A percentile compares a stretch with the other conserved stretches of the same genome.
Evolutionary conservation across 2,888 invertebrate genomes (phyloP).

Genomic region (Miltochrista miniata): DNA sequence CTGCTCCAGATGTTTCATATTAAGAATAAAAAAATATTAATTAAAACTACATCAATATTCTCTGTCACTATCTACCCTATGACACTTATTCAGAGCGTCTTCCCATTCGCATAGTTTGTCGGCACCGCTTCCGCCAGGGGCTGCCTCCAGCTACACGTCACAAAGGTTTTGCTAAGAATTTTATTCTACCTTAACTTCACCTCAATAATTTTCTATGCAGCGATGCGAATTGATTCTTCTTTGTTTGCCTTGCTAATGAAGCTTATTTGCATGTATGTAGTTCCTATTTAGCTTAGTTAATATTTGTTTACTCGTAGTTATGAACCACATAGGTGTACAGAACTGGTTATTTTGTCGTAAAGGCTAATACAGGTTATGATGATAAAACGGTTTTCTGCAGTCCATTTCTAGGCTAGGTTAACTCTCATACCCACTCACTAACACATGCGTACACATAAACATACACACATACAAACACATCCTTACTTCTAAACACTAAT

Average conservation of each 20-base stretch:
- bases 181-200: slow-evolving; percentile 42
- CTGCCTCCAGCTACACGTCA: slow-evolving; percentile 26
- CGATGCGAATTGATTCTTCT: slow-evolving; percentile 33
- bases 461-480: too few relatives aligned
- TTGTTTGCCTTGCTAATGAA: slow-evolving; percentile 32
- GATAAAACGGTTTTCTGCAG: too few relatives aligned
- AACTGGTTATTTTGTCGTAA: too few relatives aligned
- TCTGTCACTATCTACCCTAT: slow-evolving; percentile 42
- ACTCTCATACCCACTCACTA: too few relatives aligned
- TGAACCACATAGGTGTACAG: not conserved
- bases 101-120: slow-evolving; percentile 58
- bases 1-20: too few relatives aligned
- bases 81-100: slow-evolving; percentile 49
- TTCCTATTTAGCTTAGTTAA: not conserved
- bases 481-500: too few relatives aligned
- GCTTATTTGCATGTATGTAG: slow-evolving; percentile 2
- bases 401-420: too few relatives aligned
- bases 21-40: not conserved
- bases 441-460: too few relatives aligned
- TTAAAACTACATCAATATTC: slow-evolving; percentile 2
- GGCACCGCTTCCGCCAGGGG: slow-evolving; percentile 49
- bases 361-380: too few relatives aligned
- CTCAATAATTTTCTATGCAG: slow-evolving; percentile 32
- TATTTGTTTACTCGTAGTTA: too few relatives aligned
- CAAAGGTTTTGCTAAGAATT: slow-evolving; percentile 52